Conservation (phyloP, 2,113 vertebrate genomes). For the Oncorhynchus tshawytscha region DNA sequence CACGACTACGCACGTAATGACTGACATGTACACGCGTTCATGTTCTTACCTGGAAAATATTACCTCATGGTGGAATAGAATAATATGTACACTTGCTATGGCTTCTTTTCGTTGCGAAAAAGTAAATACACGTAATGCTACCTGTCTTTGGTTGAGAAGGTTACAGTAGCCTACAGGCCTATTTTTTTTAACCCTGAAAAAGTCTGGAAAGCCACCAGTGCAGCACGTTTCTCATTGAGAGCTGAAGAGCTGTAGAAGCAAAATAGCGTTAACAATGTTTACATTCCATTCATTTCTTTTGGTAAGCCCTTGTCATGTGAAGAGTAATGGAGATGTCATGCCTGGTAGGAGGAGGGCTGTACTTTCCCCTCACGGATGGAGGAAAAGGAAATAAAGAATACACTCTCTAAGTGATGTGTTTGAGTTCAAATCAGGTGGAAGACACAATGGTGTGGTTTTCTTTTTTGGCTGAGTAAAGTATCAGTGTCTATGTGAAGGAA, state of each 20-base stretch:
- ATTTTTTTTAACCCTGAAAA: neutral
- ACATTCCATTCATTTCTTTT: conserved; percentile 20
- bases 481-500: conserved; percentile 4
- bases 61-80: conserved; percentile 4
- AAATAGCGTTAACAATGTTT: conserved; percentile 25
- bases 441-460: conserved; percentile 27
- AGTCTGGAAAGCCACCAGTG: conserved; percentile 5
- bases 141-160: neutral
- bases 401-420: conserved; percentile 31
- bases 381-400: conserved; percentile 43
- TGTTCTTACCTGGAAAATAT: conserved; percentile 32
- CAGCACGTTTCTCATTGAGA: neutral
- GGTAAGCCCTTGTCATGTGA: conserved; percentile 40
- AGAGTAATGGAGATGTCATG: conserved; percentile 45
- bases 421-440: conserved; percentile 37
- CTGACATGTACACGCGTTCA: neutral
- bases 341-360: conserved; percentile 26
- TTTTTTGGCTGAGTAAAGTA: conserved; percentile 2
- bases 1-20: too few relatives aligned
- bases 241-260: neutral
- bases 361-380: conserved; percentile 40
- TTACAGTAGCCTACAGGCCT: conserved; percentile 8
- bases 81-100: conserved; percentile 22
- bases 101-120: conserved; percentile 13
- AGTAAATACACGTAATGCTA: conserved; percentile 21